A percentile compares a stretch with the other conserved stretches of the same genome.
Evolutionary conservation across 2,888 invertebrate genomes (phyloP).

Genomic region (Caenorhabditis macrosperma): DNA sequence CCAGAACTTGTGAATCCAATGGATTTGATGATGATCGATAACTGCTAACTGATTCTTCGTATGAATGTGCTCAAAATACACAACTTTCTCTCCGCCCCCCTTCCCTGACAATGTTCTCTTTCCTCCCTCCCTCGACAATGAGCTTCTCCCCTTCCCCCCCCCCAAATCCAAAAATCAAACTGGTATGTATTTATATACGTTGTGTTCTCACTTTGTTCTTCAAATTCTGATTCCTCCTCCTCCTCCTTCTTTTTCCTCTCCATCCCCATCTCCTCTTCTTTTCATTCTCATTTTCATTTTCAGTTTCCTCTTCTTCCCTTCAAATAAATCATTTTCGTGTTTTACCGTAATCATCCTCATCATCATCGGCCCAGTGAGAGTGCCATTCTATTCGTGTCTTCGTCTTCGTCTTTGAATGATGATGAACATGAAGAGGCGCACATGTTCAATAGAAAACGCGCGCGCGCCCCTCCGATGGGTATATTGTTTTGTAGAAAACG

Average conservation of each 20-base stretch:
- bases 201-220: constrained; percentile 2
- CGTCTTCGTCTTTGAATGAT: constrained; percentile 52
- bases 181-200: constrained; percentile 50
- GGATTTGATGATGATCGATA: no score
- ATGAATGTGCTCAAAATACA: constrained; percentile 12
- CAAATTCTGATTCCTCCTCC: not conserved
- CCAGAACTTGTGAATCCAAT: not conserved
- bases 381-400: constrained; percentile 44
- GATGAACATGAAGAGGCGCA: constrained; percentile 59
- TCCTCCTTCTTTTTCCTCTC: not conserved
- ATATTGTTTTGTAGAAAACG: constrained; percentile 58
- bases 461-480: constrained; percentile 18
- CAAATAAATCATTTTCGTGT: constrained; percentile 6
- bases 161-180: constrained; percentile 14
- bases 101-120: constrained; percentile 23
- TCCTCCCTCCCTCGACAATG: constrained; percentile 11
- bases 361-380: constrained; percentile 25
- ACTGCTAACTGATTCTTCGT: no score
- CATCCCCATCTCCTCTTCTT: not conserved
- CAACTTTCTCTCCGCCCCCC: not conserved
- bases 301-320: not conserved
- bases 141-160: not conserved
- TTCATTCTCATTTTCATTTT: not conserved
- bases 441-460: constrained; percentile 41
- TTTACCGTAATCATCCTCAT: constrained; percentile 41